Evolutionary conservation across 2,888 invertebrate species (phyloP).

Genomic region (Apantesis nais): DNA sequence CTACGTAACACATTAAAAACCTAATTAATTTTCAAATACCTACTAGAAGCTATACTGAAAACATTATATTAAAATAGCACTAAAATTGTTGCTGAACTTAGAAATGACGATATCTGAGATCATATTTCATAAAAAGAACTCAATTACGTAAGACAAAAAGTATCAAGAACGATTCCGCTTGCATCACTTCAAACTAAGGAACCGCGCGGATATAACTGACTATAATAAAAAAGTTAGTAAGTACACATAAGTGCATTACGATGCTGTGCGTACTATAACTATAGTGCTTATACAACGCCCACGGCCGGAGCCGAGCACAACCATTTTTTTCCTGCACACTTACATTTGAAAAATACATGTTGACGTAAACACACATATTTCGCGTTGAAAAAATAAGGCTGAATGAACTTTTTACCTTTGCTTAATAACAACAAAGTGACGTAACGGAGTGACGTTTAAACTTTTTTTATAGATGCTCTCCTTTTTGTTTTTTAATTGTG

Average conservation of each 20-base stretch:
- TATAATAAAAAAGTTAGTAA: conserved; percentile 85
- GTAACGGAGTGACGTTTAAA: conserved; percentile 34
- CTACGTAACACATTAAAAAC: not conserved
- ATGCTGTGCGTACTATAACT: conserved; percentile 73
- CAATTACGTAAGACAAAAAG: conserved; percentile 56
- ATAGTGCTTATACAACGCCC: conserved; percentile 79
- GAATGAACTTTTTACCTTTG: conserved; percentile 30
- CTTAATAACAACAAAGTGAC: conserved; percentile 35
- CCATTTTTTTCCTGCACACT: conserved; percentile 79
- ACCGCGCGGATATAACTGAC: conserved; percentile 78
- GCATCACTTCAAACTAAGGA: conserved; percentile 73
- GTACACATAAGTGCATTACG: conserved; percentile 85
- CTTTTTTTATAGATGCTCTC: conserved; percentile 31
- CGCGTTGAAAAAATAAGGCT: conserved; percentile 57
- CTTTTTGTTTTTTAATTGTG: conserved; percentile 44
- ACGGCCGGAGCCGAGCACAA: conserved; percentile 72
- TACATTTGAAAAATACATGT: conserved; percentile 85
- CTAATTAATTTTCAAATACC: not conserved
- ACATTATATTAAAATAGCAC: not conserved
- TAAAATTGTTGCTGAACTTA: not conserved
- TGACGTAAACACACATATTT: conserved; percentile 81
- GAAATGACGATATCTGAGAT: not conserved
- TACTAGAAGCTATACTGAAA: not conserved
- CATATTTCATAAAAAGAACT: conserved; percentile 41
- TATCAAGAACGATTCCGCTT: conserved; percentile 67